Conservation (phyloP, 2,888 invertebrate genomes). For the Dromius quadrimaculatus region DNA sequence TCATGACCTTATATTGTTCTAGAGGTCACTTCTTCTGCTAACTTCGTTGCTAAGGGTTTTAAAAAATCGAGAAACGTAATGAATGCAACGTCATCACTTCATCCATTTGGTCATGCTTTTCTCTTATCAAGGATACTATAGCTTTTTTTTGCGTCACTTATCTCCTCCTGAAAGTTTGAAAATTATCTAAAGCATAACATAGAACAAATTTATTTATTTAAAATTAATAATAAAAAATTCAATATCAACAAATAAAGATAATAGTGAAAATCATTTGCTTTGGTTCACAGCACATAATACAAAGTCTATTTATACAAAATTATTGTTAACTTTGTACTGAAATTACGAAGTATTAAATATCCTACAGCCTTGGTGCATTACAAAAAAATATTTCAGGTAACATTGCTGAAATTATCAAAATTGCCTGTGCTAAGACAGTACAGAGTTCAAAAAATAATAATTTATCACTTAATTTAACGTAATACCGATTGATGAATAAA, state of each 20-base stretch:
- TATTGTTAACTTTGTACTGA: slow-evolving; percentile 27
- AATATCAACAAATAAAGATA: slow-evolving; percentile 43
- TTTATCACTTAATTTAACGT: no score
- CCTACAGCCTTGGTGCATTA: slow-evolving; percentile 30
- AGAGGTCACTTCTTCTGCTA: no score
- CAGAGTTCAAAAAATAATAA: no score
- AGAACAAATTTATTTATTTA: slow-evolving; percentile 49
- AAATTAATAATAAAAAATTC: slow-evolving; percentile 45
- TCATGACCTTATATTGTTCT: no score
- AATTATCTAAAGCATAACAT: slow-evolving; percentile 1
- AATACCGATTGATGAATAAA: no score
- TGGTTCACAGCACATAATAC: slow-evolving; percentile 44
- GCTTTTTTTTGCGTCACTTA: no score
- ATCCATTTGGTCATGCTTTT: no score
- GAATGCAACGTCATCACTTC: no score
- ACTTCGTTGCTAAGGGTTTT: no score
- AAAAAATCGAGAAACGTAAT: no score
- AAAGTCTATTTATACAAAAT: slow-evolving; percentile 44
- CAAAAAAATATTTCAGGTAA: slow-evolving; percentile 22
- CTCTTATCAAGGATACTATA: no score
- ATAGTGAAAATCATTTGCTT: slow-evolving; percentile 37
- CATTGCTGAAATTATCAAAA: slow-evolving; percentile 25
- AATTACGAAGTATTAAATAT: slow-evolving; percentile 14
- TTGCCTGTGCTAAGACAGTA: slow-evolving; percentile 24
- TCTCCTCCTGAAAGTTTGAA: no score